Evolutionary conservation across 2,888 invertebrate species (phyloP).

Genomic region (Entomobrya proxima): DNA sequence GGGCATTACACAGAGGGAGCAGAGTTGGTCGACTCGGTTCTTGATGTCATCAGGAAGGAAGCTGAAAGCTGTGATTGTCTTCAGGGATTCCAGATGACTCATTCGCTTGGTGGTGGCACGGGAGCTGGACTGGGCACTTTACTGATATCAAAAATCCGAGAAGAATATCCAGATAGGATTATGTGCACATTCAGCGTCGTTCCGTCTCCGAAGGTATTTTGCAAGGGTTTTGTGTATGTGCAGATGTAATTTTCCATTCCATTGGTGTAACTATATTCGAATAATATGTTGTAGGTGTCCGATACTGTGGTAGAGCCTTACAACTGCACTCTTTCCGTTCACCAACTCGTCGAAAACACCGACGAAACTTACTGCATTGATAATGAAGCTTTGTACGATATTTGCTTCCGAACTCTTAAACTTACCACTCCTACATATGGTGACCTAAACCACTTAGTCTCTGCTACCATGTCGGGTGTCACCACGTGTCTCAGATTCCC

Average conservation of each 20-base stretch:
- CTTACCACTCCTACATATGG: conserved; percentile 91
- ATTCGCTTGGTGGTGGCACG: conserved; percentile 97
- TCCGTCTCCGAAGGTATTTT: conserved; percentile 82
- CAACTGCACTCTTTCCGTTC: conserved; percentile 91
- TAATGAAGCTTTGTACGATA: conserved; percentile 92
- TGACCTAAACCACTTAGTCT: conserved; percentile 93
- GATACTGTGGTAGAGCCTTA: conserved; percentile 93
- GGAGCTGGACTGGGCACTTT: conserved; percentile 98
- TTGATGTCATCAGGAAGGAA: conserved; percentile 90
- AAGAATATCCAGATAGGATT: conserved; percentile 98
- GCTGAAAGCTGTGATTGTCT: conserved; percentile 93
- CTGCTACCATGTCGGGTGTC: conserved; percentile 90
- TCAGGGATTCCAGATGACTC: conserved; percentile 95
- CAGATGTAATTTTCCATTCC: no score
- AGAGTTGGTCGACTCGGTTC: conserved; percentile 83
- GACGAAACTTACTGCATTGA: conserved; percentile 94
- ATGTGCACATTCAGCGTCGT: conserved; percentile 98
- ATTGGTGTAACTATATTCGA: no score
- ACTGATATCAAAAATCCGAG: conserved; percentile 96
- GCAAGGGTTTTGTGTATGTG: no score
- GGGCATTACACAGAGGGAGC: conserved; percentile 81
- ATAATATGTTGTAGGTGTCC: no score
- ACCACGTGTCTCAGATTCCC: conserved; percentile 94
- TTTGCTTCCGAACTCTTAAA: conserved; percentile 92
- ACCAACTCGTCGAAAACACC: conserved; percentile 91